Evolutionary conservation across 2,888 invertebrate species (phyloP).

Genomic region (Erebia palarica): DNA sequence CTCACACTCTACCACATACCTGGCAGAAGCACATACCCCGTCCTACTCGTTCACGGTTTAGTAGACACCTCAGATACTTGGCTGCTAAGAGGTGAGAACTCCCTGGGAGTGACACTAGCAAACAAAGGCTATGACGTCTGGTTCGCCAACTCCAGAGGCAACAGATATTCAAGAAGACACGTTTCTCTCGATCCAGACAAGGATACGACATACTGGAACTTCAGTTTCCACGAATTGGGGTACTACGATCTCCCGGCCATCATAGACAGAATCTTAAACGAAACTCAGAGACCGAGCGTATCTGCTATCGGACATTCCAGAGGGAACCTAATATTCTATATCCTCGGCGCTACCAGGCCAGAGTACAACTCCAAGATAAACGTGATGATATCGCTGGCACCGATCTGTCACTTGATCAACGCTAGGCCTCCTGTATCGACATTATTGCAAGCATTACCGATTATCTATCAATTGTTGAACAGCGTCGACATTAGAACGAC

Average conservation of each 20-base stretch:
- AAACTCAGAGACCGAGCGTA: conserved; percentile 71
- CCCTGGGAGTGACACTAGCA: conserved; percentile 45
- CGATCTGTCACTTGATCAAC: conserved; percentile 49
- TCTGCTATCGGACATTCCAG: conserved; percentile 87
- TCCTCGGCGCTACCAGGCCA: conserved; percentile 77
- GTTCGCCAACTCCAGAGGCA: conserved; percentile 77
- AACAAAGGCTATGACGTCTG: conserved; percentile 55
- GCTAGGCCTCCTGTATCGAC: conserved; percentile 29
- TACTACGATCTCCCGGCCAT: conserved; percentile 86
- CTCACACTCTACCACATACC: conserved; percentile 47
- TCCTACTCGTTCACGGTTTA: conserved; percentile 49
- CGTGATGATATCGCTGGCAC: conserved; percentile 70
- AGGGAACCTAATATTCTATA: conserved; percentile 84
- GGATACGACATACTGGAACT: conserved; percentile 70
- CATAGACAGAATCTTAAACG: conserved; percentile 60
- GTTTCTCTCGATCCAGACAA: conserved; percentile 52
- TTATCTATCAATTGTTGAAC: conserved; percentile 24
- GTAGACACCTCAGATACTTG: conserved; percentile 48
- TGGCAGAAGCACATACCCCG: conserved; percentile 41
- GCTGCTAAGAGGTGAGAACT: conserved; percentile 47
- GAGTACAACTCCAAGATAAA: conserved; percentile 83
- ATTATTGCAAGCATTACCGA: conserved; percentile 10
- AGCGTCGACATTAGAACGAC: conserved; percentile 14
- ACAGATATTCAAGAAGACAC: conserved; percentile 81
- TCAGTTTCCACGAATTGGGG: conserved; percentile 86